These are phyloP conservation scores for Musca domestica DNA, from an alignment of 1,140 invertebrate genomes.

Conservation along the genomic window DNA sequence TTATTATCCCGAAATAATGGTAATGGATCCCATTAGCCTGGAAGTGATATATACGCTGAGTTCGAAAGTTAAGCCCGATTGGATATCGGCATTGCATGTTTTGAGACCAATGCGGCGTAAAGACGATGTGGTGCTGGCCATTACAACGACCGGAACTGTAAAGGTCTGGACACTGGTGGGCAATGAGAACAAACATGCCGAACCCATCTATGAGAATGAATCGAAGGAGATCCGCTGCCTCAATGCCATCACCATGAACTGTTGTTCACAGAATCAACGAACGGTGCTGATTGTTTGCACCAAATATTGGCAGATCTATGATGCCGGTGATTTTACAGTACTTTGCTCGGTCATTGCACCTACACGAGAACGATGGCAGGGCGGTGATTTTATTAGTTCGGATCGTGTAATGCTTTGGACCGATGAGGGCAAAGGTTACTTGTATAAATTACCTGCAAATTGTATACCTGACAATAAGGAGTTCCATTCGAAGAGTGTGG, in stretches of 20 bases:
- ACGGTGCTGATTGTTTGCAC: conserved; percentile 95
- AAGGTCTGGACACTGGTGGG: conserved; percentile 96
- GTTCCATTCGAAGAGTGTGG: conserved; percentile 77
- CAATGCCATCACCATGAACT: conserved; percentile 90
- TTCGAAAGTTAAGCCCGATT: conserved; percentile 95
- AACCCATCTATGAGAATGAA: conserved; percentile 94
- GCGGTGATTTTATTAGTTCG: conserved; percentile 88
- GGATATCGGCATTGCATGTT: conserved; percentile 94
- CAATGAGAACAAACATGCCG: conserved; percentile 80
- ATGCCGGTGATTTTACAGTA: conserved; percentile 88
- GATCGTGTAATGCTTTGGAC: conserved; percentile 92
- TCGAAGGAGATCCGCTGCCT: conserved; percentile 92
- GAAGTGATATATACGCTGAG: conserved; percentile 90
- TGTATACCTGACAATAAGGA: conserved; percentile 90
- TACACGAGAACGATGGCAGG: conserved; percentile 86
- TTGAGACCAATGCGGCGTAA: conserved; percentile 83
- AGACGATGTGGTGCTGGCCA: conserved; percentile 94
- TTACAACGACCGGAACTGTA: conserved; percentile 94
- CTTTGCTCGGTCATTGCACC: conserved; percentile 84
- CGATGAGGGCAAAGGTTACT: conserved; percentile 89
- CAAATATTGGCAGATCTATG: conserved; percentile 95
- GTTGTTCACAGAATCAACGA: conserved; percentile 92
- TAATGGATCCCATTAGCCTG: conserved; percentile 94
- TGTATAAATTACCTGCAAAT: conserved; percentile 93
- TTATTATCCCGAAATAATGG: conserved; percentile 95